Evolutionary conservation across 1,140 invertebrate genomes (phyloP).

Genomic region (Listronotus oregonensis): DNA sequence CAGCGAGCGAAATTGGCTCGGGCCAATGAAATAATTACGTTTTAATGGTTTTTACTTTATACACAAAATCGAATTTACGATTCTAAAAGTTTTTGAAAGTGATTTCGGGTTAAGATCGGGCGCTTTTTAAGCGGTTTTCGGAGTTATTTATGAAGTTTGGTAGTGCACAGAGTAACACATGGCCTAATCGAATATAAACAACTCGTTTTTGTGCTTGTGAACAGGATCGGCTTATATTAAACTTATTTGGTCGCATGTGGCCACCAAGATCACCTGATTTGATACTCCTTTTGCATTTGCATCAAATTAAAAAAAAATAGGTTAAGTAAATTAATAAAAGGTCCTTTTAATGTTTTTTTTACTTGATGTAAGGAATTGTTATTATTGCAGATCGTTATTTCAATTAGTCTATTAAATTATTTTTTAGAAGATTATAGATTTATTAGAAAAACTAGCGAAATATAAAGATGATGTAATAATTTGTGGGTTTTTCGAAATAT

Average conservation of each 20-base stretch:
- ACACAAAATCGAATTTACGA: slow-evolving; percentile 27
- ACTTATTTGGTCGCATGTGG: not conserved
- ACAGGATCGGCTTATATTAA: not conserved
- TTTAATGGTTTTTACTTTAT: slow-evolving; percentile 16
- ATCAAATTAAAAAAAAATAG: too few species aligned
- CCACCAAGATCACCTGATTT: not conserved
- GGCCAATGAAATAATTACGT: slow-evolving; percentile 33
- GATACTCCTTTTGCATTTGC: too few species aligned
- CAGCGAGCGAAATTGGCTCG: slow-evolving; percentile 18
- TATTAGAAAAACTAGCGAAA: too few species aligned
- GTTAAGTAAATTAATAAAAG: too few species aligned
- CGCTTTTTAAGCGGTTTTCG: not conserved
- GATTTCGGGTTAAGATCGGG: not conserved
- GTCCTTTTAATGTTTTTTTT: too few species aligned
- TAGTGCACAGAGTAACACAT: not conserved
- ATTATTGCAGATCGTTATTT: not conserved
- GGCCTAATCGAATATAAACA: slow-evolving; percentile 2
- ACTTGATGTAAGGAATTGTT: not conserved
- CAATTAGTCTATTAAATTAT: not conserved
- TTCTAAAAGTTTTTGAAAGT: not conserved
- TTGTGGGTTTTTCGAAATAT: too few species aligned
- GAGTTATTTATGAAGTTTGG: slow-evolving; percentile 23
- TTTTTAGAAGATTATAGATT: too few species aligned
- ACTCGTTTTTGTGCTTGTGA: not conserved
- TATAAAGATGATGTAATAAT: too few species aligned